Evolutionary conservation across 2,113 vertebrate genomes (phyloP), one percentile per base, ranked within the genome.

Genomic region (Telmatochromis bifrenatus): DNA sequence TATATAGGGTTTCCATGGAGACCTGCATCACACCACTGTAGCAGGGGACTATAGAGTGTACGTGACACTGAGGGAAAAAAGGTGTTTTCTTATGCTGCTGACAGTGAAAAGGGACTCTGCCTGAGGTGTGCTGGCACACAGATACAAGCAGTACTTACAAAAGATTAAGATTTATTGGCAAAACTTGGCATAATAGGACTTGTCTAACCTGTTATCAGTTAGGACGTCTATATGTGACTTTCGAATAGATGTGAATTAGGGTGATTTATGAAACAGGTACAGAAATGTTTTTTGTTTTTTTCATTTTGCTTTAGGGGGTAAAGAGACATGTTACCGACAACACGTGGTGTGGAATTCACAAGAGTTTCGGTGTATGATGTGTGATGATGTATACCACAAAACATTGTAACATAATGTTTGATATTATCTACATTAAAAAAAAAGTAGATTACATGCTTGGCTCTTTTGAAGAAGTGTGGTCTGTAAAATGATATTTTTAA

Each of bases 1-100:
- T 93, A 65, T 89, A 51, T 73, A 23, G 53, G 3, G 93, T 94
- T 93, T 82, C 94, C 79, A 89, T 79, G 81, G 94, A 75, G 84
- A 95, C 70, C 7, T 56, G n/a, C 39, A 82, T 31, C 82, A 93
- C 73, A 87, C 84, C 83, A 83, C 85, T 86, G 80, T 73, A 49
- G 79, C 68, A 58, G 58, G 37, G n/a, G 75, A 39, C 82, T 37
- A 15, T 3, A 51, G 54, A 82, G 33, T 35, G 15, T 53, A 19
- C 51, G 6, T 83, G 80, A 56, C 68, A 53, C 39, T 79, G 7
- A n/a, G 7, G 53, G 7, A 21, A 26, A 58, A 56, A 26, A 42
- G 45, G 7, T 31, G 12, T 54, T 58, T 81, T 87, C 82, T 54
- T 79, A 15, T 55, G 35, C 23, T 83, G 77, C 73, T 70, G 37